phyloP scores from a whole-genome alignment of 1,140 invertebrate genomes.

The Penaeus vannamei region DNA sequence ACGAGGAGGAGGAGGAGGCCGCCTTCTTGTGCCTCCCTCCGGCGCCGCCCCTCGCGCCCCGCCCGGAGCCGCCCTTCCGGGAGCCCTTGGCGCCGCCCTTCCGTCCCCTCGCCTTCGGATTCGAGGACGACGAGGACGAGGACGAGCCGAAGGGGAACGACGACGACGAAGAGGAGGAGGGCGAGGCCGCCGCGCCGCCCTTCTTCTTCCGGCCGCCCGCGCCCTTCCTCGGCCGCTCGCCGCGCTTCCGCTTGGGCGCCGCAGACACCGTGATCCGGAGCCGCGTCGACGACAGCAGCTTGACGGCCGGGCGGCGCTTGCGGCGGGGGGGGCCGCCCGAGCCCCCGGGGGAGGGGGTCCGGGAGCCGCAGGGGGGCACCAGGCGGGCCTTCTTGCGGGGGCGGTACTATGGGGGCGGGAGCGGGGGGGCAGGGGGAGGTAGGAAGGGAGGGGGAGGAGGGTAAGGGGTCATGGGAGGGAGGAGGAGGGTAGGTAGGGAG shows the following conservation, averaged over 20 bases:
- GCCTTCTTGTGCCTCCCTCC: too few relatives aligned
- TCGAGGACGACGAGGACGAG: background rate
- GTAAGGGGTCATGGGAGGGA: background rate
- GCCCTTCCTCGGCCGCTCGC: slow-evolving; percentile 1
- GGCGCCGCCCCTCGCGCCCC: too few relatives aligned
- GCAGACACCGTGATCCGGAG: slow-evolving; percentile 49
- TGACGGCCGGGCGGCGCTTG: slow-evolving; percentile 49
- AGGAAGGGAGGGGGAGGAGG: background rate
- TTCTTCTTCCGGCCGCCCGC: background rate
- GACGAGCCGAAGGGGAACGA: too few relatives aligned
- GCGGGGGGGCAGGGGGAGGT: background rate
- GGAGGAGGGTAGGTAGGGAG: background rate
- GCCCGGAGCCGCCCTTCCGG: background rate
- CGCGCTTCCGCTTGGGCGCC: background rate
- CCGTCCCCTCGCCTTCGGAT: background rate
- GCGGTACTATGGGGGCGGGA: slow-evolving; percentile 42
- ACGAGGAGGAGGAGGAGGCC: background rate
- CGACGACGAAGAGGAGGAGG: background rate
- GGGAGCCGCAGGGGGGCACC: slow-evolving; percentile 30
- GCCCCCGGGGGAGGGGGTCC: slow-evolving; percentile 26
- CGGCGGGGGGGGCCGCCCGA: slow-evolving; percentile 17
- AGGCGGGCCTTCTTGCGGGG: slow-evolving; percentile 56
- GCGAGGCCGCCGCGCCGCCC: too few relatives aligned
- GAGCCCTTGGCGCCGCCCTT: slow-evolving; percentile 3
- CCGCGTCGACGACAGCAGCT: slow-evolving; percentile 50